Base-by-base conservation (phyloP, 2,113 vertebrate species). In the Eublepharis macularius region DNA sequence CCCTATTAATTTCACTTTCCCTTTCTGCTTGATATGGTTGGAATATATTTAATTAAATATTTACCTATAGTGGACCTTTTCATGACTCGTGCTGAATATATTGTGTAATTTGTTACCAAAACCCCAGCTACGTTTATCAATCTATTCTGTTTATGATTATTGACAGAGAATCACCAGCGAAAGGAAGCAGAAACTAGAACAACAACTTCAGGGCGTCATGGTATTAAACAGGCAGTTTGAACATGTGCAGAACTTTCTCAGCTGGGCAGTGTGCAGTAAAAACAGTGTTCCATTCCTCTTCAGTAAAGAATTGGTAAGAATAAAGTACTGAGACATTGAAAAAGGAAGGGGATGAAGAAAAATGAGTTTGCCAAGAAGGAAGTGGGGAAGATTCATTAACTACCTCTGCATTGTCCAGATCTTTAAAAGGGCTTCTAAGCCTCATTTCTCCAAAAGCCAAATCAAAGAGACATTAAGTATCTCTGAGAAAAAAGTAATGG, bases 221-320 rank as follows among this genome's bases (percentile, higher is more conserved):
- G 96, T 98, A 92, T 96, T 97, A 17, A 98, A 98, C 85, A 97
- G 98, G 85, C 98, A 99, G 92, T 96, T 99, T 86, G 98, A 99
- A 83, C 99, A 98, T 0, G 97, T 99, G 93, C 98, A 99, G 95
- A 99, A 98, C 96, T 99, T 99, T 92, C 97, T 99, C 95, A 98
- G 95, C 45, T 99, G 99, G 99, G 99, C 98, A 1, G 96, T 97
- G 54, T 98, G 97, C 84, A 98, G 97, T 90, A 98, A 99, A 95
- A 97, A 97, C 90, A 96, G 95, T 75, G 95, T 97, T 92, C 98
- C 98, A 4, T 98, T 99, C 89, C 98, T 99, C 92, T 99, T 99
- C 97, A 99, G 98, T 92, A 98, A 98, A 94, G 98, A 99, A 77
- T 95, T 99, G 98, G 99, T 99, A 97, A 87, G 96, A 88, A 6